Evolutionary conservation across 1,140 invertebrate species (phyloP).

Genomic region (Cecropterus lyciades): DNA sequence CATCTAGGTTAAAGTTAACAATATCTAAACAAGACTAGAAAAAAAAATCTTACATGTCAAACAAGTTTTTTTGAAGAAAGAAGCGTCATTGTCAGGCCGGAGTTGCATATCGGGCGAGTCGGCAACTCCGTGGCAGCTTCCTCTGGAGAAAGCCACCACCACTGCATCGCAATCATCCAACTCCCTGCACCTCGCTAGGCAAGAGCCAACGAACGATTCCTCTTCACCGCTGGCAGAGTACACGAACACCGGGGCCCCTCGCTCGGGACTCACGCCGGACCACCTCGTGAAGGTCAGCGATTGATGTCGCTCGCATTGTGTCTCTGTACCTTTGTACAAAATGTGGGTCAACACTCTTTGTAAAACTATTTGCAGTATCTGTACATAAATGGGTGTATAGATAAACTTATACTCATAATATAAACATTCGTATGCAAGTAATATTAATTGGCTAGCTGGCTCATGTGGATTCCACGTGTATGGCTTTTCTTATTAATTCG

Average conservation of each 20-base stretch:
- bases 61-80: slow-evolving; percentile 78
- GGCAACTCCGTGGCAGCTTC: slow-evolving; percentile 69
- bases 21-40: too few relatives aligned
- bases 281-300: slow-evolving; percentile 63
- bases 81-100: slow-evolving; percentile 66
- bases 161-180: slow-evolving; percentile 67
- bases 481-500: too few relatives aligned
- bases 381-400: background rate
- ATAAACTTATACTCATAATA: too few relatives aligned
- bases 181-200: slow-evolving; percentile 63
- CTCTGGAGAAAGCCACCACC: slow-evolving; percentile 56
- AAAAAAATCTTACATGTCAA: slow-evolving; percentile 56
- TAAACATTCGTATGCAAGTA: too few relatives aligned
- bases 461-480: too few relatives aligned
- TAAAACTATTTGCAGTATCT: slow-evolving; percentile 6
- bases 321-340: slow-evolving; percentile 36
- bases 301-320: slow-evolving; percentile 50
- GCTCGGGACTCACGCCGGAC: slow-evolving; percentile 64
- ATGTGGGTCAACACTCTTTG: slow-evolving; percentile 26
- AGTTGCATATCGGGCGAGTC: slow-evolving; percentile 46
- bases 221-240: slow-evolving; percentile 74
- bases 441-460: too few relatives aligned
- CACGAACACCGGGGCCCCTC: slow-evolving; percentile 64
- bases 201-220: slow-evolving; percentile 66
- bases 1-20: too few relatives aligned